A percentile compares a stretch with the other conserved stretches of the same genome.
phyloP scores from a whole-genome alignment of 1,140 invertebrate species.

The fruit fly (Drosophila melanogaster) region Release_6_plus_ISO1_MT NT_033779.5:8228001-8228500 shows the following conservation, averaged over 20 bases:
- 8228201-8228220: slow-evolving; percentile 32
- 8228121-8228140: slow-evolving; percentile 1
- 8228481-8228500: slow-evolving; percentile 61
- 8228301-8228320: not conserved
- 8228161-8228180: slow-evolving; percentile 49
- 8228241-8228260: slow-evolving; percentile 19
- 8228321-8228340: not conserved
- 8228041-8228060: slow-evolving; percentile 21
- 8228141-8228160: slow-evolving; percentile 27
- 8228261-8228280: slow-evolving; percentile 6
- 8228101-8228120: slow-evolving; percentile 11
- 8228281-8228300: not conserved
- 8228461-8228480: not conserved
- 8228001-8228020: slow-evolving; percentile 3
- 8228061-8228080: slow-evolving; percentile 5
- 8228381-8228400: too few species aligned
- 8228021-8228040: slow-evolving; percentile 7
- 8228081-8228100: slow-evolving; percentile 32
- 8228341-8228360: too few species aligned
- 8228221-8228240: slow-evolving; percentile 27
- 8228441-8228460: not conserved
- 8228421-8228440: not conserved
- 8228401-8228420: not conserved
- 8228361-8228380: too few species aligned
- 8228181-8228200: slow-evolving; percentile 43